These are phyloP conservation scores for Lamprologus tigripictilis DNA, from an alignment of 2,113 vertebrate genomes.

Conservation along the genomic window DNA sequence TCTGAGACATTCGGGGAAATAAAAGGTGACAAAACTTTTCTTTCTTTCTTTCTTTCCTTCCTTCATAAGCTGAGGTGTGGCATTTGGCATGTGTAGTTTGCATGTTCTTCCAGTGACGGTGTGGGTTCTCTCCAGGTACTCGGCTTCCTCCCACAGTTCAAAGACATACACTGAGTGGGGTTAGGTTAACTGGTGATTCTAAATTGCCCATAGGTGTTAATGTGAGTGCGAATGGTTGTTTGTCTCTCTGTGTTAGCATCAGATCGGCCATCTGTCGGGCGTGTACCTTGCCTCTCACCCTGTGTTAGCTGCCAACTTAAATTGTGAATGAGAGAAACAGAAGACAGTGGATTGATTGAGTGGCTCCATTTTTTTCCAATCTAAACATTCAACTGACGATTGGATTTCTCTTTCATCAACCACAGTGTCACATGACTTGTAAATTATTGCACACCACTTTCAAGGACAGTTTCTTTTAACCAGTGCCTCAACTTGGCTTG, in stretches of 20 bases:
- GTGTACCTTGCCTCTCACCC: neutral
- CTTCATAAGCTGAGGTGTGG: neutral
- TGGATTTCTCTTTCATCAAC: neutral
- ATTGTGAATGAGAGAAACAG: neutral
- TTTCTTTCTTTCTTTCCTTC: rapidly evolving
- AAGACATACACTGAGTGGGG: neutral
- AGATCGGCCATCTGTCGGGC: neutral
- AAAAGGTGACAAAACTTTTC: neutral
- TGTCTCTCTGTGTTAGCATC: neutral
- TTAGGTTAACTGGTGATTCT: neutral
- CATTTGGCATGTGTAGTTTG: neutral
- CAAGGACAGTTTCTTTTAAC: neutral
- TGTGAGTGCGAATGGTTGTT: neutral
- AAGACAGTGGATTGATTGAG: neutral
- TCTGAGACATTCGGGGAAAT: neutral
- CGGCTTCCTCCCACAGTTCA: neutral
- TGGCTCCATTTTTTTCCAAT: neutral
- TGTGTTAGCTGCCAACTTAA: neutral
- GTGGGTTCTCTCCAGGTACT: neutral
- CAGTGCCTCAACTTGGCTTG: neutral
- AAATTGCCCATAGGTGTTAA: neutral
- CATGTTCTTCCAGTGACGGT: neutral
- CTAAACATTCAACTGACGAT: neutral
- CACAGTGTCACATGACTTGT: neutral
- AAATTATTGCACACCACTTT: neutral